phyloP scores from a whole-genome alignment of 2,797 vertebrate species.

The Thunnus albacares region DNA sequence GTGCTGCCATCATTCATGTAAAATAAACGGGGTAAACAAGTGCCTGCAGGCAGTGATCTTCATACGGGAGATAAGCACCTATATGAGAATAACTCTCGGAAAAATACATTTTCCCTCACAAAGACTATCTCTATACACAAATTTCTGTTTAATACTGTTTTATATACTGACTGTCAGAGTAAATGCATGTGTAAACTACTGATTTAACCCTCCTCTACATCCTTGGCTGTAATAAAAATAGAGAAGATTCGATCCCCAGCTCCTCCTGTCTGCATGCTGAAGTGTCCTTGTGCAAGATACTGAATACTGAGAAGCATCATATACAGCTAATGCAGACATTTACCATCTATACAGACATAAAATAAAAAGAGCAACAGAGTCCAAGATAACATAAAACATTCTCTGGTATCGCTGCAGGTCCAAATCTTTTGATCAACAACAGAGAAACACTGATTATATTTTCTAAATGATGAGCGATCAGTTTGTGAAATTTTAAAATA shows the following conservation, averaged over 20 bases:
- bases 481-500: background rate
- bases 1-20: background rate
- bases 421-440: background rate
- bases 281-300: no score
- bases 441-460: background rate
- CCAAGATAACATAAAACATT: background rate
- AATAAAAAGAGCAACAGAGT: background rate
- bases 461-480: background rate
- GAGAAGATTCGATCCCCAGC: background rate
- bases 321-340: no score
- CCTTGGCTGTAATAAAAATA: background rate
- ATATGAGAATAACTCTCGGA: background rate
- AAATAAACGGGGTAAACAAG: background rate
- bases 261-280: no score
- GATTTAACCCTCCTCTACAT: background rate
- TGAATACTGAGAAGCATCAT: no score
- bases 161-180: background rate
- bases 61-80: background rate
- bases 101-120: background rate
- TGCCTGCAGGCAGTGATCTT: constrained; percentile 2
- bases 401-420: background rate
- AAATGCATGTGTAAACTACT: background rate
- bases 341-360: no score
- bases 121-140: background rate
- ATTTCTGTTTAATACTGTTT: background rate